Base-by-base conservation (phyloP, 2,113 vertebrate genomes). In the Labeo rohita region DNA sequence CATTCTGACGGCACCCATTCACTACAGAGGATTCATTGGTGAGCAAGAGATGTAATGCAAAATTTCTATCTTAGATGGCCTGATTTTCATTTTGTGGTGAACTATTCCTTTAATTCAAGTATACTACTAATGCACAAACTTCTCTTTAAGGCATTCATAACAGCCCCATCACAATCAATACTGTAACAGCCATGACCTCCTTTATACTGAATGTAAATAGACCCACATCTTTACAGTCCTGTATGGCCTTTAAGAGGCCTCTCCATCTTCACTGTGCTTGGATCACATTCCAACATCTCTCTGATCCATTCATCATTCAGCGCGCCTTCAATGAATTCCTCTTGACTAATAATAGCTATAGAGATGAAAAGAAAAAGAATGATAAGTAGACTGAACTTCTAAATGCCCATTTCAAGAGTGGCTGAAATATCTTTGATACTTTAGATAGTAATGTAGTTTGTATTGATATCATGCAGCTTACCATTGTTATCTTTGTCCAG, bases 401-500 rank as follows among this genome's bases (percentile, higher is more conserved):
- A 43, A 72, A 43, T 8, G 18, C 1, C 8, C 1, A 18, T 18
- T 39, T 15, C 16, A 59, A 18, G 10, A 39, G 34, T 59, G 52
- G 15, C 10, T 18, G 76, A 79, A 59, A 79, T 79, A 18, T 61
- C n/a, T 4, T 45, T 12, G 12, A 0, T 2, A 68, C 23, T 28
- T 63, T 13, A 49, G 12, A 65, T 9, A 50, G 61, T 8, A 66
- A 49, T 72, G 28, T 7, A 2, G 15, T 13, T 54, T 54, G 52
- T 54, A 54, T 16, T 54, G 10, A 59, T n/a, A 47, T 8, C 80
- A 89, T 3, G 15, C 18, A 56, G 54, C 78, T 93, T 87, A 94
- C 94, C 93, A 8, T 96, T 92, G 12, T 93, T 92, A 90, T 96
- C 94, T 92, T 94, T 95, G 89, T 95, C 95, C 84, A 95, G 89